Conservation (phyloP, 2,888 invertebrate genomes). For the Aspidiotus rigidus region DNA sequence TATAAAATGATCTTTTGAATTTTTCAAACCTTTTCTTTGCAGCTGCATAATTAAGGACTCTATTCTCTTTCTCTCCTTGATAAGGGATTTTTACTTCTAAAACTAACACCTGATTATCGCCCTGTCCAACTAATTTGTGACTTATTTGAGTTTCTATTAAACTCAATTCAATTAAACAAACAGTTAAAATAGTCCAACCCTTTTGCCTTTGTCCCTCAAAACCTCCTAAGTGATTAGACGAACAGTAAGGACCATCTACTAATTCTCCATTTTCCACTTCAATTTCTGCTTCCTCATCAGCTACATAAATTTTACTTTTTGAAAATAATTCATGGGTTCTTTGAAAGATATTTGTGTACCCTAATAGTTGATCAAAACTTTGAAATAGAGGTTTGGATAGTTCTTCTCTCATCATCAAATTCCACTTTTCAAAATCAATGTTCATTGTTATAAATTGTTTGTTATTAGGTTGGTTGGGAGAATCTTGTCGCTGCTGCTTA, state of each 20-base stretch:
- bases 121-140: neutral
- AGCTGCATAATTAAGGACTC: neutral
- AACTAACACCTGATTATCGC: constrained; percentile 7
- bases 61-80: too few species aligned
- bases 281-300: neutral
- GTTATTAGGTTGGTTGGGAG: too few species aligned
- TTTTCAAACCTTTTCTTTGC: neutral
- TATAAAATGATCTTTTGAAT: neutral
- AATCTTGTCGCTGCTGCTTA: too few species aligned
- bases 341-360: neutral
- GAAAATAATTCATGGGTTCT: constrained; percentile 6
- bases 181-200: constrained; percentile 7
- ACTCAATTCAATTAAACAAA: constrained; percentile 3
- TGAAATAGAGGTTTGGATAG: too few species aligned
- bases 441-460: constrained; percentile 1
- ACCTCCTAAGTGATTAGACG: neutral
- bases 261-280: neutral
- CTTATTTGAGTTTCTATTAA: too few species aligned
- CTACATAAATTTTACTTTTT: neutral
- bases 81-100: neutral
- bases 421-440: constrained; percentile 12
- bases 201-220: constrained; percentile 5
- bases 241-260: neutral
- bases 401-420: neutral
- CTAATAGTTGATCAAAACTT: neutral